A percentile compares a stretch with the other conserved stretches of the same genome.
Conservation (phyloP, 2,888 invertebrate species). For the Neocrepidodera transversa region DNA sequence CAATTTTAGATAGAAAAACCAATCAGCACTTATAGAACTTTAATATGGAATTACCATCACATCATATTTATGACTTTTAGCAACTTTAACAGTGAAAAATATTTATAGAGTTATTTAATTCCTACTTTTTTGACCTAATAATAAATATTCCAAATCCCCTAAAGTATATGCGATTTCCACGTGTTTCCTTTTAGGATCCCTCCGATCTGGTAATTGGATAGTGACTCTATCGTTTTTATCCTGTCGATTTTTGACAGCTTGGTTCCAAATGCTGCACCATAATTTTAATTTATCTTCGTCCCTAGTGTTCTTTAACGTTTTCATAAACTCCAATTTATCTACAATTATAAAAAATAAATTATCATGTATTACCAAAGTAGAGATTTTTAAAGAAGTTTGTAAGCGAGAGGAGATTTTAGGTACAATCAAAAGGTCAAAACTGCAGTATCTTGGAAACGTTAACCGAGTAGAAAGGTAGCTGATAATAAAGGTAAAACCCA, state of each 20-base stretch:
- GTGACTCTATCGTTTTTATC: slow-evolving; percentile 54
- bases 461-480: too few species aligned
- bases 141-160: slow-evolving; percentile 51
- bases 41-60: not conserved
- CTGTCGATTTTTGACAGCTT: slow-evolving; percentile 54
- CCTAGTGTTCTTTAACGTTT: slow-evolving; percentile 51
- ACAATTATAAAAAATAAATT: slow-evolving; percentile 2
- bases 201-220: slow-evolving; percentile 54
- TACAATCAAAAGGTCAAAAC: too few species aligned
- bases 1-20: too few species aligned
- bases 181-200: slow-evolving; percentile 42
- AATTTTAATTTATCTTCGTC: slow-evolving; percentile 51
- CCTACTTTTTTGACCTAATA: slow-evolving; percentile 28
- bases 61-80: not conserved
- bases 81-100: not conserved
- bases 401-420: not conserved
- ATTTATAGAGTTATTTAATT: slow-evolving; percentile 8
- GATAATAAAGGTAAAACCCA: too few species aligned
- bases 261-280: slow-evolving; percentile 56
- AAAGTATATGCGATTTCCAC: slow-evolving; percentile 53
- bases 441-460: too few species aligned
- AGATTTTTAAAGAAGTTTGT: too few species aligned
- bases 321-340: slow-evolving; percentile 55
- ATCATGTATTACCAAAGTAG: too few species aligned
- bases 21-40: slow-evolving; percentile 5